phyloP scores from a whole-genome alignment of 2,797 vertebrate species.

The Neosilurus hyrtlii region DNA sequence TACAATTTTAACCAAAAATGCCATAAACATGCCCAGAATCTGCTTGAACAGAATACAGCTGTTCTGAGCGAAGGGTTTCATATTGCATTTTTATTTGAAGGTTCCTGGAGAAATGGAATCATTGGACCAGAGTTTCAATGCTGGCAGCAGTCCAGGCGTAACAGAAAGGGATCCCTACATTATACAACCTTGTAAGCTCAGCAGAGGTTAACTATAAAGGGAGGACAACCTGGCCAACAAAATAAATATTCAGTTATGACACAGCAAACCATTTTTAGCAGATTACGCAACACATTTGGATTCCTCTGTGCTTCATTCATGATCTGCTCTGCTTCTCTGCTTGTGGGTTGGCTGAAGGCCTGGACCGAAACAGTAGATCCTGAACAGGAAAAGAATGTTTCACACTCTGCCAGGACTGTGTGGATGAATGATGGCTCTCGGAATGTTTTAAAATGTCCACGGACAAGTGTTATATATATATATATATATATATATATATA shows the following conservation, averaged over 20 bases:
- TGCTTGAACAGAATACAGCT: neutral
- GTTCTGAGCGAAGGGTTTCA: neutral
- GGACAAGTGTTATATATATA: no score
- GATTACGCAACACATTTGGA: conserved; percentile 28
- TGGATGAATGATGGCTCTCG: conserved; percentile 5
- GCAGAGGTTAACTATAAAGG: neutral
- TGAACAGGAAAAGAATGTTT: conserved; percentile 27
- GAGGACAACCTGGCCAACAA: neutral
- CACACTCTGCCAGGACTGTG: conserved; percentile 15
- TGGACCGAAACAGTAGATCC: conserved; percentile 10
- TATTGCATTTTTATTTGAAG: neutral
- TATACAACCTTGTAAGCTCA: neutral
- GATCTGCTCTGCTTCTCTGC: conserved; percentile 8
- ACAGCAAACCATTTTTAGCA: neutral
- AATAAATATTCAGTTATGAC: neutral
- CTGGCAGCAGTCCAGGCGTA: neutral
- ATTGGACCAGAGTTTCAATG: neutral
- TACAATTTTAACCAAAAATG: neutral
- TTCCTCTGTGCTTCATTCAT: conserved; percentile 3
- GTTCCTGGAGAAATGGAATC: neutral
- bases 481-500: no score
- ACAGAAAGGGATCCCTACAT: neutral
- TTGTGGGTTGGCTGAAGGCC: conserved; percentile 35
- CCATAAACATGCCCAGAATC: no score
- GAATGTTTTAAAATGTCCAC: neutral